A percentile compares a stretch with the other conserved stretches of the same genome.
Evolutionary conservation across 1,140 invertebrate species (phyloP).

Genomic region (Ganaspis sp.): DNA sequence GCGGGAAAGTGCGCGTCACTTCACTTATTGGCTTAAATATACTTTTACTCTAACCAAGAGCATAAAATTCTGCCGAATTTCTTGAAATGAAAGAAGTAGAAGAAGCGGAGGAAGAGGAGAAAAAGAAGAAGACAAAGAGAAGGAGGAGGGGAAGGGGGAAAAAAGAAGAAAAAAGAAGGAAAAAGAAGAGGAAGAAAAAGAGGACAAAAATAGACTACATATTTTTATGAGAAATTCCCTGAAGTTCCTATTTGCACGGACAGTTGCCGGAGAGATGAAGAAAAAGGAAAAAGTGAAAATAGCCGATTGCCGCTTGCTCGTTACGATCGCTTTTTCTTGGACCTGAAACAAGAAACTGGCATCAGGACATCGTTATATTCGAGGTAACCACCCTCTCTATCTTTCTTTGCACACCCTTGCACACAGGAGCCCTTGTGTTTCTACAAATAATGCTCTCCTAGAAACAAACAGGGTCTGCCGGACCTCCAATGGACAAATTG

Average conservation of each 20-base stretch:
- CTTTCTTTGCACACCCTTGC: slow-evolving; percentile 47
- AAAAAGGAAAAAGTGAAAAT: slow-evolving; percentile 45
- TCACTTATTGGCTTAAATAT: too few species aligned
- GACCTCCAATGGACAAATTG: slow-evolving; percentile 66
- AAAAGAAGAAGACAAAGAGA: too few species aligned
- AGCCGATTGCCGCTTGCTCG: slow-evolving; percentile 56
- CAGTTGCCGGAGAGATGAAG: slow-evolving; percentile 8
- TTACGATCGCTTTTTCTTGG: slow-evolving; percentile 62
- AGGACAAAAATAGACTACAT: too few species aligned
- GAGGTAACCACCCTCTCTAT: slow-evolving; percentile 54
- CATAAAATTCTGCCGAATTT: too few species aligned
- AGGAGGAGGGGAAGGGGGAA: too few species aligned
- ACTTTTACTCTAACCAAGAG: too few species aligned
- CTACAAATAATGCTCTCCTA: slow-evolving; percentile 70
- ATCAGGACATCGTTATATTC: slow-evolving; percentile 70
- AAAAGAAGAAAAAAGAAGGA: too few species aligned
- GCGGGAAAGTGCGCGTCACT: too few species aligned
- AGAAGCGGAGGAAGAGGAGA: too few species aligned
- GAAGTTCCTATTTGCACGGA: slow-evolving; percentile 9
- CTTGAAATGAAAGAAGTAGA: too few species aligned
- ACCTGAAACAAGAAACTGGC: slow-evolving; percentile 71
- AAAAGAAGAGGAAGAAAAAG: too few species aligned
- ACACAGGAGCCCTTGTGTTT: slow-evolving; percentile 60
- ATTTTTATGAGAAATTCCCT: too few species aligned
- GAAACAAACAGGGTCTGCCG: slow-evolving; percentile 69